Evolutionary conservation across 2,113 vertebrate genomes (phyloP).

Genomic region (Carettochelys insculpta): DNA sequence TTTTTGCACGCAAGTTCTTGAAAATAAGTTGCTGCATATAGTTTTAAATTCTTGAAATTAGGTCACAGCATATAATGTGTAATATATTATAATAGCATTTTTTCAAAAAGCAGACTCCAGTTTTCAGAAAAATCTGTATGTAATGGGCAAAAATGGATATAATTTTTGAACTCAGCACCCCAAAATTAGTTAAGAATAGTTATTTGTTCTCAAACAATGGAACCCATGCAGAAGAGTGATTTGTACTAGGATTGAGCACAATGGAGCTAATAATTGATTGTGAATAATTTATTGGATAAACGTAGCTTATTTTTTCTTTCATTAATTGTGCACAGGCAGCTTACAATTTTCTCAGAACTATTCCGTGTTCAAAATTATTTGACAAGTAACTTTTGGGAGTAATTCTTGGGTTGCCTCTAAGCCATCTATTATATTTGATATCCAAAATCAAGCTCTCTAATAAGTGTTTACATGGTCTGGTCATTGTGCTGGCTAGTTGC

Average conservation of each 20-base stretch:
- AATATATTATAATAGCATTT: too few species aligned
- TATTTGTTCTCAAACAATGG: too few species aligned
- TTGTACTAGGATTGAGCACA: neutral
- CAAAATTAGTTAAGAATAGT: too few species aligned
- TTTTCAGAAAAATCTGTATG: too few species aligned
- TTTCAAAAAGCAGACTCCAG: too few species aligned
- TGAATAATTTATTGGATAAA: neutral
- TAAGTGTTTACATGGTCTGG: neutral
- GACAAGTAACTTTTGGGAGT: neutral
- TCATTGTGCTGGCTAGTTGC: neutral
- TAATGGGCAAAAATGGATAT: too few species aligned
- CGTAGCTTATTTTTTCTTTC: neutral
- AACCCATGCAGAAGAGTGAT: too few species aligned
- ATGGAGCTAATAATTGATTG: neutral
- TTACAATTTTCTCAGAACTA: neutral
- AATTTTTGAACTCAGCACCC: too few species aligned
- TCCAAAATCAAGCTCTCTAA: neutral
- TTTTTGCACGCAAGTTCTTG: too few species aligned
- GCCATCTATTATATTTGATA: neutral
- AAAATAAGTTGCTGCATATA: too few species aligned
- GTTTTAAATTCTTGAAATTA: too few species aligned
- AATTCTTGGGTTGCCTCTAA: neutral
- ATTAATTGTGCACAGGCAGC: rapidly evolving
- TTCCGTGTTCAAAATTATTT: neutral
- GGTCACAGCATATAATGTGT: too few species aligned